Base-by-base conservation (phyloP, 2,888 invertebrate species). In the Tinea semifulvella region DNA sequence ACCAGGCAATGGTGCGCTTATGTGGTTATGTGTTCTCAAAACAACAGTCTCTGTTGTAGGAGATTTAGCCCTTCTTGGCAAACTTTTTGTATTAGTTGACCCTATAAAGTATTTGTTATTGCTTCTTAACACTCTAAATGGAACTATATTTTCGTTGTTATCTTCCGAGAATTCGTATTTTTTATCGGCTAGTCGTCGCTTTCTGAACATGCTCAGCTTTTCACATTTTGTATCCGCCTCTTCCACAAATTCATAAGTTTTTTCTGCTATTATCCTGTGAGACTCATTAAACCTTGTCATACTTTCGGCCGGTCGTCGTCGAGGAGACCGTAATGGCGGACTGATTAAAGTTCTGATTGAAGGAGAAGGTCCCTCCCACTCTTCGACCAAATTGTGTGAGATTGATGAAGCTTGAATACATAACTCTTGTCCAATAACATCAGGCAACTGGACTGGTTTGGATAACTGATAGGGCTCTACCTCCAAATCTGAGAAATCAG, bases 121-220 rank as follows among this genome's bases (percentile, higher is more conserved):
- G 54, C 81, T 82, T 50, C 86, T 68, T 51, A 86, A 61, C n/a
- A 85, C 85, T 57, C 86, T 82, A 60, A 86, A 87, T 35, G 86
- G 86, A 27, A 86, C 85, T 42, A 87, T 87, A 56, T 87, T 87
- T 55, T 86, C 86, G 56, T 84, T 85, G 56, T 82, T 82, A 45
- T 92, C 92, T 55, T 93, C 94, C 0, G 91, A 91, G 60, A 95
- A 94, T 60, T 94, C 94, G 61, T 95, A 95, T 63, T 94, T 94
- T 64, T 95, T 95, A 58, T 95, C 94, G 0, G 95, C 95, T 43
- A 94, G 70, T 5, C 94, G 85, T 44, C 93, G 85, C 61, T 92
- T 92, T 5, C 94, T 84, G 60, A 92, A 93, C 57, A 89, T 89
- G 56, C 91, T 92, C n/a, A 94, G 84, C 58, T 93, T 93, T 61